Base-by-base conservation (phyloP, 2,113 vertebrate genomes). In the Syngnathus typhle region DNA sequence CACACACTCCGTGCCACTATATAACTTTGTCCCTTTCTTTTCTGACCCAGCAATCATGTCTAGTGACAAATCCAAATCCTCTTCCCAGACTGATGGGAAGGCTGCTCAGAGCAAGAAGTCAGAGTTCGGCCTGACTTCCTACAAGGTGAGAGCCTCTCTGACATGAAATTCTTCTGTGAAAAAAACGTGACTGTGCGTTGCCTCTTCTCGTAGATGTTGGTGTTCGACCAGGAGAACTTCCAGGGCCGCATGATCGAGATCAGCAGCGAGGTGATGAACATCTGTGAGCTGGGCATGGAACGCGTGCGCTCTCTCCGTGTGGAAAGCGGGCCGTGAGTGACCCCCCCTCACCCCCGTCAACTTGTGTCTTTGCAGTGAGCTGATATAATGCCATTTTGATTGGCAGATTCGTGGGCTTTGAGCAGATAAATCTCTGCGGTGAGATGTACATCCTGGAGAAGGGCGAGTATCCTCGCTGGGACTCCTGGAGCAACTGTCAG, bases 371-470 rank as follows among this genome's bases (percentile, higher is more conserved):
- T 23, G 36, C 36, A 6, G n/a, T 9, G 49, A 16, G 13, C 15
- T 18, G 47, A 73, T 46, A 39, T 74, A 1, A 58, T 9, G 1
- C 43, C 9, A 4, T 69, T 32, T 9, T 72, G 19, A 0, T 60
- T 27, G 64, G 59, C 82, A 93, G 92, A 65, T 93, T 91, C 21
- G 91, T 93, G 69, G 90, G 88, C 68, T 93, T 88, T 0, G 92
- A 93, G 88, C 91, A 92, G 90, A 92, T 92, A 89, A 93, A 88
- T 84, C 91, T 92, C 89, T 91, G 91, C 1, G 92, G 92, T 41
- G 92, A 93, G 82, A 93, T 93, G 91, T 93, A 92, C 86, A 88
- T 92, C 81, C 89, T 93, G 87, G 92, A 93, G 87, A 93, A 92
- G 85, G 92, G 92, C 23, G 91, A 93, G 77, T 93, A 92, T 62